These are phyloP conservation scores for Endomychus coccineus DNA, from an alignment of 2,888 invertebrate genomes.

Conservation along the genomic window DNA sequence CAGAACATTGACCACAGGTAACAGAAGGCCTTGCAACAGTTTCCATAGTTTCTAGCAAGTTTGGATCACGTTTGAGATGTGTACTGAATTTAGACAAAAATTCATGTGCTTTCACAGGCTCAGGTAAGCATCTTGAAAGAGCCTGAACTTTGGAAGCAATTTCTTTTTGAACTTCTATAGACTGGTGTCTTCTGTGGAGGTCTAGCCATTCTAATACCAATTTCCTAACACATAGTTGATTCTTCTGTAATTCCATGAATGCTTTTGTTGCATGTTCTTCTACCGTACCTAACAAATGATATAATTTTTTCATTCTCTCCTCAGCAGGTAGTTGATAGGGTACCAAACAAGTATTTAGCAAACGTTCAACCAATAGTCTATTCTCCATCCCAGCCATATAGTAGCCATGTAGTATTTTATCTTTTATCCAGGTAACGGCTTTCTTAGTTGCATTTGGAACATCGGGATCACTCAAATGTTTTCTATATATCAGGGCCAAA, in stretches of 20 bases:
- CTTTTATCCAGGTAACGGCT: constrained; percentile 93
- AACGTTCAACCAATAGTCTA: constrained; percentile 81
- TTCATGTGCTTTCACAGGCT: constrained; percentile 86
- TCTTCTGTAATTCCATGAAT: constrained; percentile 86
- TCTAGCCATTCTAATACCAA: constrained; percentile 84
- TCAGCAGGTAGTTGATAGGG: constrained; percentile 83
- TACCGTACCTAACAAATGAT: constrained; percentile 84
- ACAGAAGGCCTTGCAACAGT: constrained; percentile 81
- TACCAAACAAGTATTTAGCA: constrained; percentile 89
- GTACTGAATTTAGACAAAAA: constrained; percentile 75
- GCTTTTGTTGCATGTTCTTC: constrained; percentile 94
- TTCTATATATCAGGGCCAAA: constrained; percentile 87
- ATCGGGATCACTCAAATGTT: constrained; percentile 75
- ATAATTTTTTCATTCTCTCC: constrained; percentile 83
- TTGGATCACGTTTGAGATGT: constrained; percentile 66
- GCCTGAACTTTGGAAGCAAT: constrained; percentile 57
- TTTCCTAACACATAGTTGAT: constrained; percentile 76
- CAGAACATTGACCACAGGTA: constrained; percentile 92
- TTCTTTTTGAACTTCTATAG: constrained; percentile 65
- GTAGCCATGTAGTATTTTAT: constrained; percentile 91
- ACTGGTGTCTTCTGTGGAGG: constrained; percentile 63
- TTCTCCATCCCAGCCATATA: constrained; percentile 75
- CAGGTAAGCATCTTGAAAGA: constrained; percentile 78
- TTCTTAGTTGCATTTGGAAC: constrained; percentile 78
- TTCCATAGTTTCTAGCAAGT: constrained; percentile 73